Percentiles rank a stretch among this genome's conserved stretches.
phyloP scores from a whole-genome alignment of 2,888 invertebrate genomes.

The Heliothis peltigera region DNA sequence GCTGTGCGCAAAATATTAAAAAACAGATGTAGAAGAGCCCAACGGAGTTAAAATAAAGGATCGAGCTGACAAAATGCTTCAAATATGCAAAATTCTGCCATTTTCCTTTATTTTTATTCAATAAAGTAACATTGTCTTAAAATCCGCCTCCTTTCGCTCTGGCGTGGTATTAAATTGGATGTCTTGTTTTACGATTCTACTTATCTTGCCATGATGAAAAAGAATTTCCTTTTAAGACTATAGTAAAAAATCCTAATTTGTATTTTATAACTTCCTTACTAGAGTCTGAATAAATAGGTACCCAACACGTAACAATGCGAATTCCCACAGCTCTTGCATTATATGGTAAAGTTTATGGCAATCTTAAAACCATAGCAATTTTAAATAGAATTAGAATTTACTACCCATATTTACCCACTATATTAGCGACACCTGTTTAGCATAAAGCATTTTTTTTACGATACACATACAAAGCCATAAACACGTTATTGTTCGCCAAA shows the following conservation, averaged over 20 bases:
- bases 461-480: too few species aligned
- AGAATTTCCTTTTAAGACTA: constrained; percentile 43
- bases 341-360: too few species aligned
- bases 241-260: constrained; percentile 56
- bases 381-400: too few species aligned
- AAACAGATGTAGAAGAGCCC: too few species aligned
- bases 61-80: constrained; percentile 36
- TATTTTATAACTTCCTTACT: constrained; percentile 53
- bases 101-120: constrained; percentile 44
- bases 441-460: too few species aligned
- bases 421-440: too few species aligned
- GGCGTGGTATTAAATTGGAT: constrained; percentile 54
- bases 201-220: constrained; percentile 56
- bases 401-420: too few species aligned
- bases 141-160: constrained; percentile 44
- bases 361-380: too few species aligned
- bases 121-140: constrained; percentile 49
- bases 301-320: not conserved
- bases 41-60: too few species aligned
- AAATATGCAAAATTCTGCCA: constrained; percentile 46
- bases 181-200: constrained; percentile 59
- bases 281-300: constrained; percentile 7
- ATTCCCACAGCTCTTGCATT: too few species aligned
- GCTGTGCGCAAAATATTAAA: too few species aligned
- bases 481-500: not conserved